phyloP scores from a whole-genome alignment of 2,888 invertebrate species.

The Phania funesta region DNA sequence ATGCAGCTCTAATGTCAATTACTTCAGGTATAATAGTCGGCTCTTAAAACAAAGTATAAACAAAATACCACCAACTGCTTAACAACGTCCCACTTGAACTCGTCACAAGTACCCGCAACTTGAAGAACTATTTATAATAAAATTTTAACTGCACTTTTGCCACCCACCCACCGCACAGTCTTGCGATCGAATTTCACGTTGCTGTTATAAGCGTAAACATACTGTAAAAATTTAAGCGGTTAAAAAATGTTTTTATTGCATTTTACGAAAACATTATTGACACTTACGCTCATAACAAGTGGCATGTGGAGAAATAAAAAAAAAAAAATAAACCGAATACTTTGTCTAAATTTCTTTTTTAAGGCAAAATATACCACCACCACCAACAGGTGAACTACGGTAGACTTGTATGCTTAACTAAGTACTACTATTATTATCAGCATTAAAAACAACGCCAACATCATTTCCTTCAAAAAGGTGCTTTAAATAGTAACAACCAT shows the following conservation, averaged over 20 bases:
- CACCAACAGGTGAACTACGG: slow-evolving; percentile 20
- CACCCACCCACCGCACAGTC: too few relatives aligned
- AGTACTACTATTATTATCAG: slow-evolving; percentile 19
- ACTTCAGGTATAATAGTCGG: too few relatives aligned
- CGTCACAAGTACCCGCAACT: too few relatives aligned
- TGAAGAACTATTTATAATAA: too few relatives aligned
- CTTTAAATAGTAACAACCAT: neutral
- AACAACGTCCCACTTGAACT: too few relatives aligned
- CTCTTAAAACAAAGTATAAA: too few relatives aligned
- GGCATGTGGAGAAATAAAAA: neutral
- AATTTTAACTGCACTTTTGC: too few relatives aligned
- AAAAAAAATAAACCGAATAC: neutral
- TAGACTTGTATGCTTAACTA: slow-evolving; percentile 2
- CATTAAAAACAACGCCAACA: neutral
- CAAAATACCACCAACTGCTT: too few relatives aligned
- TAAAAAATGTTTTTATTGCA: neutral
- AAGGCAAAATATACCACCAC: neutral
- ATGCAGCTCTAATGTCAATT: too few relatives aligned
- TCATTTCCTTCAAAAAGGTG: neutral
- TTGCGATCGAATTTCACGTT: too few relatives aligned
- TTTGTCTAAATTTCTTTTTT: neutral
- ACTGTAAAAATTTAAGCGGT: neutral
- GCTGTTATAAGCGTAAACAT: neutral
- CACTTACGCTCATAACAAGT: neutral
- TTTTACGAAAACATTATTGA: neutral